Conservation (phyloP, 2,888 invertebrate genomes). For the Trichopoda pennipes region DNA sequence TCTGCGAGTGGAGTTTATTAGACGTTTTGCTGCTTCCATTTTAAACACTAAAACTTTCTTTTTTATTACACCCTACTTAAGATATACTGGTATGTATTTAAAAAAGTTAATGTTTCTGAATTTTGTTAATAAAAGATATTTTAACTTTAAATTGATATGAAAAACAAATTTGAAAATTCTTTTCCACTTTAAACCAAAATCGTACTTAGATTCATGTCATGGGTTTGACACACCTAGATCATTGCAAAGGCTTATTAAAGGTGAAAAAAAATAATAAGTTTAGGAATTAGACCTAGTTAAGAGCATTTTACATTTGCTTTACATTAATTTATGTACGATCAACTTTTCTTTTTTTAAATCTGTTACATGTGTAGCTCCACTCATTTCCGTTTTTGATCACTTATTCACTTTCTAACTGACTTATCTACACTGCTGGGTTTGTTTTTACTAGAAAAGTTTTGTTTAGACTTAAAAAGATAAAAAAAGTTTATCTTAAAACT, state of each 20-base stretch:
- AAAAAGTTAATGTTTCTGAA: neutral
- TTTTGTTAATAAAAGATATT: neutral
- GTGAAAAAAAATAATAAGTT: too few relatives aligned
- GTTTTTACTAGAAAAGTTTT: slow-evolving; percentile 35
- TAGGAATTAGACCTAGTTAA: too few relatives aligned
- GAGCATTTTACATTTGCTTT: too few relatives aligned
- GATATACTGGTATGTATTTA: neutral
- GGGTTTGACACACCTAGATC: too few relatives aligned
- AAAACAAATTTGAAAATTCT: too few relatives aligned
- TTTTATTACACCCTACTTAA: neutral
- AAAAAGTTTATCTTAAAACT: slow-evolving; percentile 45
- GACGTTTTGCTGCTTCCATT: slow-evolving; percentile 10
- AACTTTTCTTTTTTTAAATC: too few relatives aligned
- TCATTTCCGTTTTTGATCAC: slow-evolving; percentile 11
- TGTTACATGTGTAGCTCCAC: neutral
- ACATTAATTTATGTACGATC: neutral
- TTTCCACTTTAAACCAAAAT: too few relatives aligned
- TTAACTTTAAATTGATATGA: neutral
- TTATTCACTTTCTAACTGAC: neutral
- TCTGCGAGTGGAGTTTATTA: slow-evolving; percentile 33
- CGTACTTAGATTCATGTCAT: too few relatives aligned
- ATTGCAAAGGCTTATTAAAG: too few relatives aligned
- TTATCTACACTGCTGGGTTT: slow-evolving; percentile 27
- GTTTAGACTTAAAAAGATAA: slow-evolving; percentile 30
- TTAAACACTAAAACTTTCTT: neutral